These are phyloP conservation scores for Grapholita molesta DNA, from an alignment of 1,140 invertebrate genomes.

Conservation along the genomic window DNA sequence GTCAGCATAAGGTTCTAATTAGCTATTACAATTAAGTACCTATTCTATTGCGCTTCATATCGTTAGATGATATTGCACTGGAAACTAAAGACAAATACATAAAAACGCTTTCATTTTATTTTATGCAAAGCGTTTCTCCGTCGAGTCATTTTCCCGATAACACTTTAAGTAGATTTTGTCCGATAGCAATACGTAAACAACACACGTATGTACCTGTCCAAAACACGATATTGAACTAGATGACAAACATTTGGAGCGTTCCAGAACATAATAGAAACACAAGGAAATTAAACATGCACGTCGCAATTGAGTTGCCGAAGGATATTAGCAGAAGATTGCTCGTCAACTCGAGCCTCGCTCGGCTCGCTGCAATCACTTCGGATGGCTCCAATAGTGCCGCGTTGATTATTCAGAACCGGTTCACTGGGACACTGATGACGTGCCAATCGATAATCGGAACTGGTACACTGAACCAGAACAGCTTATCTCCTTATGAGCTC, in stretches of 20 bases:
- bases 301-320: slow-evolving; percentile 65
- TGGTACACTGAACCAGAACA: background rate
- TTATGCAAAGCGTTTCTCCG: no score
- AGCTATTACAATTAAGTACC: no score
- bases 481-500: background rate
- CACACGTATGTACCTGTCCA: background rate
- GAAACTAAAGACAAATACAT: no score
- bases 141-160: no score
- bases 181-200: no score
- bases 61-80: no score
- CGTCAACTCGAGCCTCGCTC: slow-evolving; percentile 55
- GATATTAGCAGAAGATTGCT: slow-evolving; percentile 72
- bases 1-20: no score
- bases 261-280: slow-evolving; percentile 16
- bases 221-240: background rate
- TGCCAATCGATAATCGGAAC: background rate
- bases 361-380: slow-evolving; percentile 59
- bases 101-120: no score
- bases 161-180: no score
- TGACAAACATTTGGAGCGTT: background rate
- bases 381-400: slow-evolving; percentile 57
- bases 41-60: no score
- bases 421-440: slow-evolving; percentile 54
- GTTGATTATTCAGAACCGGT: slow-evolving; percentile 69
- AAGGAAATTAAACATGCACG: slow-evolving; percentile 53